Evolutionary conservation across 1,140 invertebrate genomes (phyloP), one percentile per base, ranked within the genome.

Genomic region (Drosophila lowei): DNA sequence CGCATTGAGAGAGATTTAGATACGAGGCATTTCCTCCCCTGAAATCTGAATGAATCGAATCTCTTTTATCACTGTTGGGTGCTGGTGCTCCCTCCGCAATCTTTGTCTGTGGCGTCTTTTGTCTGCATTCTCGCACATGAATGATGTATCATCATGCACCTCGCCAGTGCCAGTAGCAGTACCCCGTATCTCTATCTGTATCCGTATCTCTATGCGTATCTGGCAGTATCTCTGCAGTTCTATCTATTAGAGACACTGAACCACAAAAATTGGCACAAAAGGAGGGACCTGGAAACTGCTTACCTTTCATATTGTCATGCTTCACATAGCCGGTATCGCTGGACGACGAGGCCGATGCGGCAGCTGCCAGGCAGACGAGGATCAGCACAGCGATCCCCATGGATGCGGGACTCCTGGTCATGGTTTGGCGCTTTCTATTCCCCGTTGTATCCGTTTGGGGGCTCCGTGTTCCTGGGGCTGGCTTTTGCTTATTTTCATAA

Each of bases 231-330:
- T 34, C 30, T 34, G 30, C 30, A 11, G 30, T 34, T 34, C 30
- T 34, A 11, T 34, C 30, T 11, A 34, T 0, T 34, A 28, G 28
- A 28, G 7, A 66, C 5, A 30, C 23, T 42, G 61, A 67, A 66
- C 55, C 30, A 16, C 3, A 55, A 49, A 56, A 55, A 30, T 56
- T 28, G 65, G 43, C 65, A 18, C 65, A 48, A 63, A 30, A 28
- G 28, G 28, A 28, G 28, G 28, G 30, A 34, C 9, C 30, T 34
- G 30, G 3, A 3, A 72, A 72, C 50, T 41, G 77, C 88, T 86
- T 79, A 90, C 89, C 89, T 90, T 90, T 90, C 71, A 84, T 90
- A 75, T 90, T 76, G 58, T 84, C 89, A 58, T 80, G 68, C 76
- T 90, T 89, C 18, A 83, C 89, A 62, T 90, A 90, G 62, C 89